Base-by-base conservation (phyloP, 2,888 invertebrate genomes). In the Pyrrhosoma nymphula region DNA sequence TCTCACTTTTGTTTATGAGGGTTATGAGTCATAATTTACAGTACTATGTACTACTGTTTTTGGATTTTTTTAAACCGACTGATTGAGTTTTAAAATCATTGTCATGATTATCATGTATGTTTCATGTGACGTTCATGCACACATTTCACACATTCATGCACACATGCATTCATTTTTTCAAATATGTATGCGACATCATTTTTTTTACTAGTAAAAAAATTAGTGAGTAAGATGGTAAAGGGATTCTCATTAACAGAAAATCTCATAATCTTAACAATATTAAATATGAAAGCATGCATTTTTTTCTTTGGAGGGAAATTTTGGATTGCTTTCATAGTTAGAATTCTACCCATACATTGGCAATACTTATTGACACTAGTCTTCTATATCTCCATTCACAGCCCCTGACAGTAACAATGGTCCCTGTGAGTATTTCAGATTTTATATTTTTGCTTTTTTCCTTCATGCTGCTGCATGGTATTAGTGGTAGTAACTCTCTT, bases 321-420 rank as follows among this genome's bases (percentile, higher is more conserved):
- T 95, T 56, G 75, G 89, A 88, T 63, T 95, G 56, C 95, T 95
- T 39, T 95, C 88, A 95, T 82, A 95, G 69, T n/a, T 69, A 89
- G 90, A 82, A 26, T n/a, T 88, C 95, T 93, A 55, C 82, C 82
- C 90, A 82, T 95, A 95, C 63, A 93, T 69, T 69, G 35, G 47
- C 93, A 69, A 93, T 93, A 93, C 93, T 93, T 93, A 93, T 93
- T 93, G 69, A 93, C 93, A 69, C 93, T 93, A 93, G 93, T 93
- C 93, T 93, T 93, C 93, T 93, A 93, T 96, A 95, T 95, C 95
- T 95, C 95, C 96, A 95, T 98, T 97, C 98, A 98, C 98, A 98
- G 98, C 98, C 97, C 98, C 98, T 97, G 98, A 98, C 98, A 98
- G 98, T 98, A 98, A 98, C 98, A 98, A 98, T 98, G 98, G 98